Evolutionary conservation across 1,140 invertebrate species (phyloP), one percentile per base, ranked within the genome.

Genomic region (Branchinecta lynchi): DNA sequence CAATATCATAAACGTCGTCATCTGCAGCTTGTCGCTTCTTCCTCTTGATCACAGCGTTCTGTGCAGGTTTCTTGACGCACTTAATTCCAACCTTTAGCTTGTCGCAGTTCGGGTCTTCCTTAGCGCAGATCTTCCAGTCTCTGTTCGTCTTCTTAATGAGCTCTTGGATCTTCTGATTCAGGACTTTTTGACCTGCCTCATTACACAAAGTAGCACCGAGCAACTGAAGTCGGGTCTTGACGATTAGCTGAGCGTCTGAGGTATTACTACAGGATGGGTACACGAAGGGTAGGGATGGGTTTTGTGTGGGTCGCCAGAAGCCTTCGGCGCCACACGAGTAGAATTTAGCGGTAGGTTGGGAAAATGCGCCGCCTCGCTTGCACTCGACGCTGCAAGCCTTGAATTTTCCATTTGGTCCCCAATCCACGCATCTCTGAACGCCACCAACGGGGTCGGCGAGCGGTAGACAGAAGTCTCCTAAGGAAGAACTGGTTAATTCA

Each of bases 281-380:
- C 3, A 93, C 80, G 71, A 94, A 78, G 12, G 90, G 89, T 72
- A 89, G 80, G 44, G 80, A 83, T 9, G 91, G 89, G 76, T 91
- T 84, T 32, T 79, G 82, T 3, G 89, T 92, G 32, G 94, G 94
- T 73, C 92, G 82, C 93, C 93, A 97, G 78, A 93, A 93, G 46
- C 93, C 93, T 85, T 97, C 93, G 69, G 90, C 91, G 15, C 92
- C 93, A 77, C 94, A 97, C 7, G 93, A 94, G 76, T 96, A 97
- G 81, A 96, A 97, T 73, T 91, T 89, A 0, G 93, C 92, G 45
- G 96, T 89, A 66, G 85, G 84, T 77, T 93, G 89, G 0, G 92
- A 93, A 80, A 97, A 97, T 73, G 89, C 83, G 0, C 93, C 80
- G 12, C 92, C 92, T 51, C 85, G 76, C 73, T 93, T 89, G 75